Evolutionary conservation across 2,113 vertebrate genomes (phyloP), one percentile per base, ranked within the genome.

Genomic region (Etia nguti): DNA sequence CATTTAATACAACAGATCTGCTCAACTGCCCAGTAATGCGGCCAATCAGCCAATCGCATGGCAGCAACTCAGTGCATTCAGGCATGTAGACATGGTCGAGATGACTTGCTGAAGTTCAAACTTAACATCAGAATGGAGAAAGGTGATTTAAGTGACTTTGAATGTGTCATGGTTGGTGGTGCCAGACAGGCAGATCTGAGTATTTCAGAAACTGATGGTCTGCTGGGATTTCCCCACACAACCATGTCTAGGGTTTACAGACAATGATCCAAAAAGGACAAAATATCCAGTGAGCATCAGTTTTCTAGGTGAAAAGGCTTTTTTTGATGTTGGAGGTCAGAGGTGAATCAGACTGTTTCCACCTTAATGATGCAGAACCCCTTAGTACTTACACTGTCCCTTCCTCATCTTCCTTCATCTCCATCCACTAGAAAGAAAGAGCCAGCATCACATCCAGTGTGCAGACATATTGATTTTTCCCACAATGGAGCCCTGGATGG

Each of bases 401-500:
- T 43, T 60, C 10, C 18, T 55, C n/a, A 10, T 18, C 60, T n/a
- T 38, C 20, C 65, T 70, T 43, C 36, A 24, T 70, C n/a, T 41
- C 5, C 12, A 43, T 41, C 48, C 8, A 50, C 48, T 50, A 70
- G 20, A 41, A 60, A 60, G 57, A 60, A 70, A 73, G 29, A 48
- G 6, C 62, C 65, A 70, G 50, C 65, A 31, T 41, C 43, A 43
- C 79, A 81, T 38, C 83, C 60, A 79, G 52, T 52, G 56, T 62
- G 85, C 3, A 4, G 85, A 62, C 48, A 70, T 87, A 83, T 84
- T 77, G 80, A 88, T 88, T 89, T 92, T 82, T 29, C 73, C 65
- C 10, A 84, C 80, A 91, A 84, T 73, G 34, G 68, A 38, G 54
- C 60, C 22, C 89, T 36, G 43, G 82, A 81, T 26, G 29, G 60